Base-by-base conservation (phyloP, 2,113 vertebrate genomes). In the Callionymus lyra region DNA sequence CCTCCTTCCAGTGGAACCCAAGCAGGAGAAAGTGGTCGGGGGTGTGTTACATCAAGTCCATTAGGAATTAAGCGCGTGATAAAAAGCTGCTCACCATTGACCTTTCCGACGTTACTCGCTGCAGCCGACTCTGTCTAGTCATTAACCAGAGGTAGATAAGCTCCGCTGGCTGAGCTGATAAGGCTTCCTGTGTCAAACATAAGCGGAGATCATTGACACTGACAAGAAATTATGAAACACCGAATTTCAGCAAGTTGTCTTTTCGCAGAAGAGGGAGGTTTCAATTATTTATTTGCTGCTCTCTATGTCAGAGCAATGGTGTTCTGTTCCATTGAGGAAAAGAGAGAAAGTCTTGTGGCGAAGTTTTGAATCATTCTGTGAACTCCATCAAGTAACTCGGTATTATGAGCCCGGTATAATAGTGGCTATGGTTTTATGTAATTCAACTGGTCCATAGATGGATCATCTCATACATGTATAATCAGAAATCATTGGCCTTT, bases 71-170 rank as follows among this genome's bases (percentile, higher is more conserved):
- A 27, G 21, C 5, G 10, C 27, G 32, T 41, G 33, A 41, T 21
- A 27, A 13, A 13, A 41, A 17, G 9, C 21, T 27, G 6, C 34
- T 49, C 59, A 59, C 39, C 16, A 31, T 8, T 68, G 67, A 74
- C 46, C 49, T 54, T 54, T 59, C 37, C 54, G 38, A 18, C 65
- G 65, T 48, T 40, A 19, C 42, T 37, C 50, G 49, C 46, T 56
- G 43, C 55, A 65, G 50, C 71, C 37, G 47, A 43, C 53, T 54
- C 34, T n/a, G n/a, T 16, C 45, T 13, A 84, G 62, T 80, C 47
- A 82, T 86, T 83, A 76, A 78, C 83, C 56, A 12, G n/a, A 40
- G 12, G 44, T 51, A 44, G 81, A 83, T 85, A 82, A 81, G 64
- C 56, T 61, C 57, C 55, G 60, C 64, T 78, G 67, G 63, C 60